These are phyloP conservation scores for Danio tinwini DNA, from an alignment of 2,797 vertebrate species.

Conservation along the genomic window DNA sequence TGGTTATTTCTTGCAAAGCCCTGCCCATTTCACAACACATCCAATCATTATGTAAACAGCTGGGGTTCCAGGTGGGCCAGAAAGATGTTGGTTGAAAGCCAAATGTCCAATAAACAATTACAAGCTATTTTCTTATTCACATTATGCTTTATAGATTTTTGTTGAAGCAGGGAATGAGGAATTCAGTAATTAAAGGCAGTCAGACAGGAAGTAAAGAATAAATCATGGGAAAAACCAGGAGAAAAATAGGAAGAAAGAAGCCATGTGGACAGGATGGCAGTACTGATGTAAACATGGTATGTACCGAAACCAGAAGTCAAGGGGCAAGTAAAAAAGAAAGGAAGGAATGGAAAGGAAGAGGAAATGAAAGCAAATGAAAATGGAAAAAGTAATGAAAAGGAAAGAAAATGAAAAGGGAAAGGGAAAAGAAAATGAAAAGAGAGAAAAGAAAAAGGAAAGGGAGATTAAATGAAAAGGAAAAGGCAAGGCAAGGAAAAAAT, in stretches of 20 bases:
- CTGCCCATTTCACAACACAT: not conserved
- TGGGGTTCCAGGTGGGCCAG: not conserved
- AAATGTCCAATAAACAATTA: not conserved
- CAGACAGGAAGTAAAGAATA: not conserved
- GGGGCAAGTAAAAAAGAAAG: too few species aligned
- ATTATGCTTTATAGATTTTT: not conserved
- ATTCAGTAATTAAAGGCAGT: not conserved
- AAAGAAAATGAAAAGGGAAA: slow-evolving; percentile 34
- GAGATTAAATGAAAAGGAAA: slow-evolving; percentile 17
- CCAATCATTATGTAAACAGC: slow-evolving; percentile 5
- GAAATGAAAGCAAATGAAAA: slow-evolving; percentile 20
- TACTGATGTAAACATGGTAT: not conserved
- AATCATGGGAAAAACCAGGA: not conserved
- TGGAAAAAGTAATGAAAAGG: too few species aligned
- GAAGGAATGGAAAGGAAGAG: not conserved
- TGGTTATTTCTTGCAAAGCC: not conserved
- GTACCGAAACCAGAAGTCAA: not conserved
- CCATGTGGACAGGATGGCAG: not conserved
- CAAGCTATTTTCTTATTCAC: not conserved
- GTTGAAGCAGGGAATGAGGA: not conserved
- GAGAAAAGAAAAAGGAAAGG: too few species aligned
- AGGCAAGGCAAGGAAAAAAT: slow-evolving; percentile 26
- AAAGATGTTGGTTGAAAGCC: not conserved
- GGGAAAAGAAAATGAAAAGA: not conserved
- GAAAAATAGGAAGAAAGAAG: too few species aligned